Evolutionary conservation across 2,113 vertebrate genomes (phyloP).

Genomic region (Ovis aries): DNA sequence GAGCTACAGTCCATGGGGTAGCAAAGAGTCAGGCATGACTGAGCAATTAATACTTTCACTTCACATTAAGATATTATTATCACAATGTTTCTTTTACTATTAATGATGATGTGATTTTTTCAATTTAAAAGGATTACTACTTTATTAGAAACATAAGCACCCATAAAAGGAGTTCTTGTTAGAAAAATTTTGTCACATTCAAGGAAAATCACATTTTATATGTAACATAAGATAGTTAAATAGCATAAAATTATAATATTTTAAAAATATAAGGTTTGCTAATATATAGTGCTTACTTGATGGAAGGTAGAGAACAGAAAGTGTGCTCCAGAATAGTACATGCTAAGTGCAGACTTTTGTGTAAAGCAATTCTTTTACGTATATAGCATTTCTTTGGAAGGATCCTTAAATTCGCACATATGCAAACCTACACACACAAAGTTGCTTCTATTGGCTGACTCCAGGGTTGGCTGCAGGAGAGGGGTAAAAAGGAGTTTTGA

Average conservation of each 20-base stretch:
- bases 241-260: neutral
- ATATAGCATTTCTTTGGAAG: neutral
- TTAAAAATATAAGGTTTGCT: neutral
- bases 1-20: neutral
- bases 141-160: neutral
- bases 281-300: neutral
- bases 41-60: neutral
- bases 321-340: neutral
- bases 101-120: neutral
- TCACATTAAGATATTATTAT: neutral
- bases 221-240: neutral
- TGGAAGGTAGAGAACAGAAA: neutral
- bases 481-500: neutral
- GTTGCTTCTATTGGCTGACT: neutral
- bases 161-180: neutral
- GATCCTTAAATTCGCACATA: neutral
- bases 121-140: neutral
- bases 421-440: neutral
- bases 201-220: neutral
- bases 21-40: fast-evolving
- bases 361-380: neutral
- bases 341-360: neutral
- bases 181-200: neutral
- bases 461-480: neutral
- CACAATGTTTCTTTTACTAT: neutral